Evolutionary conservation across 2,113 vertebrate species (phyloP).

Genomic region (Trematomus loennbergii): DNA sequence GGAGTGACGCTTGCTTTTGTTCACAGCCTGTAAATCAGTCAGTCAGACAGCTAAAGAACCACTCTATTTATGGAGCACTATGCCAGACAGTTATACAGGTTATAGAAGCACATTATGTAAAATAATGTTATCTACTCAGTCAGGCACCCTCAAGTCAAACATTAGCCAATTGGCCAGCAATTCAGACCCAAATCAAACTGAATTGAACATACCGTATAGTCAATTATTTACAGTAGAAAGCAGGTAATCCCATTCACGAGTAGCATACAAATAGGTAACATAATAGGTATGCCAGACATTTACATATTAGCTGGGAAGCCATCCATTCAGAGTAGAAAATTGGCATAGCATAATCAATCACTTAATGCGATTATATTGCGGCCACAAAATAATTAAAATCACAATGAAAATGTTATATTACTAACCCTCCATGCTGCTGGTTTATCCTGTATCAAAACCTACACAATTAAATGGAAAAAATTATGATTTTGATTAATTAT

Average conservation of each 20-base stretch:
- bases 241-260: slow-evolving; percentile 16
- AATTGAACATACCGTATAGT: background rate
- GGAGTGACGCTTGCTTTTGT: slow-evolving; percentile 19
- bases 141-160: background rate
- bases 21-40: slow-evolving; percentile 24
- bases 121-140: slow-evolving; percentile 13
- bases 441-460: background rate
- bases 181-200: background rate
- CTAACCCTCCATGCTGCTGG: background rate
- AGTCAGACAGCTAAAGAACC: slow-evolving; percentile 8
- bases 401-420: slow-evolving; percentile 32
- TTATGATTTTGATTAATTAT: background rate
- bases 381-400: slow-evolving; percentile 27
- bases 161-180: slow-evolving; percentile 6
- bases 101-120: slow-evolving; percentile 12
- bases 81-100: background rate
- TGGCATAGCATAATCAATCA: slow-evolving; percentile 24
- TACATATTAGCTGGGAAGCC: background rate
- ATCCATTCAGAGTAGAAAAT: background rate
- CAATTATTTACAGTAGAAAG: slow-evolving; percentile 11
- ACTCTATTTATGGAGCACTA: slow-evolving; percentile 8
- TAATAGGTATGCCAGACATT: background rate
- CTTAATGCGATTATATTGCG: background rate
- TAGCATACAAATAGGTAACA: slow-evolving; percentile 7
- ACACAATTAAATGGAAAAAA: background rate